Conservation (phyloP, 2,113 vertebrate genomes). For the Corydoras maculifer region DNA sequence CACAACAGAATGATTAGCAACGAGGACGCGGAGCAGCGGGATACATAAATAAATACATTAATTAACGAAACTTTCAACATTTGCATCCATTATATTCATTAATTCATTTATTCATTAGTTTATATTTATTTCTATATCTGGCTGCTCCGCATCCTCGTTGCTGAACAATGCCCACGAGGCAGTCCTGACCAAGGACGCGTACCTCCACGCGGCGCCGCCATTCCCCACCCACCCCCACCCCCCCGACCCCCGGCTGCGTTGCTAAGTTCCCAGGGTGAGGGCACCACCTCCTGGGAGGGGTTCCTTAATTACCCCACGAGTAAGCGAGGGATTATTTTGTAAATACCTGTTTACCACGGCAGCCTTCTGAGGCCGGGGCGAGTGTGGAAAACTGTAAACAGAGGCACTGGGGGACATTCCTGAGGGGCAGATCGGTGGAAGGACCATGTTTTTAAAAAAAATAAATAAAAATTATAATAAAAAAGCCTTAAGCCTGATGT, state of each 20-base stretch:
- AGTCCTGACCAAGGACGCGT: no score
- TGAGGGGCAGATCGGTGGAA: constrained; percentile 35
- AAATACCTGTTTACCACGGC: constrained; percentile 68
- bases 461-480: no score
- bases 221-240: no score
- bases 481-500: no score
- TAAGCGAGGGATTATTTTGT: constrained; percentile 70
- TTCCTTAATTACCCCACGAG: constrained; percentile 60
- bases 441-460: not conserved
- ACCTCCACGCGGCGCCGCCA: not conserved
- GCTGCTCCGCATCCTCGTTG: no score
- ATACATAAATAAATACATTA: not conserved
- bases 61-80: not conserved
- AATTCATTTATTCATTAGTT: no score
- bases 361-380: constrained; percentile 36
- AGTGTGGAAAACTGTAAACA: constrained; percentile 31
- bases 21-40: constrained; percentile 25
- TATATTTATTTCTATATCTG: no score
- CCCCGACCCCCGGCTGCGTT: constrained; percentile 17
- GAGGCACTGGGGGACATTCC: constrained; percentile 33
- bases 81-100: no score
- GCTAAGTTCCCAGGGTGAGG: constrained; percentile 47
- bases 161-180: no score
- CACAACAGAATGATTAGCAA: constrained; percentile 55
- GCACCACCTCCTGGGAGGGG: constrained; percentile 50